Conservation (phyloP, 2,113 vertebrate genomes). For the Platycercus adscitus region DNA sequence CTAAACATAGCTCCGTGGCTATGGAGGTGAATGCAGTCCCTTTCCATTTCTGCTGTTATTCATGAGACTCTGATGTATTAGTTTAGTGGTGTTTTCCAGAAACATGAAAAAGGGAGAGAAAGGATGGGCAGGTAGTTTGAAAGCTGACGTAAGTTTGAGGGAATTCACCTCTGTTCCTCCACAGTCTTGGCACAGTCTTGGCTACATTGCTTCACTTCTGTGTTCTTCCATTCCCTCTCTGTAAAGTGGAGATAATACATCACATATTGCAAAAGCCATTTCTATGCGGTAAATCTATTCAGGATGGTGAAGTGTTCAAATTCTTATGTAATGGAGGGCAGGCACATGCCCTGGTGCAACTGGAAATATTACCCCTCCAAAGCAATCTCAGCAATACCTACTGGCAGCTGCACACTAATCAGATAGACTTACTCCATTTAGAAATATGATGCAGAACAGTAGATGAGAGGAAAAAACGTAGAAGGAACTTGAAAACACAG, state of each 20-base stretch:
- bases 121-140: background rate
- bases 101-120: background rate
- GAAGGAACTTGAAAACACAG: background rate
- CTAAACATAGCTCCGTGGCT: background rate
- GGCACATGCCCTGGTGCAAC: accelerated
- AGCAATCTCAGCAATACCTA: background rate
- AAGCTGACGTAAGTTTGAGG: background rate
- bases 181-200: background rate
- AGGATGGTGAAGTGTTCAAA: background rate
- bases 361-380: background rate
- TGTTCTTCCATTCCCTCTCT: background rate
- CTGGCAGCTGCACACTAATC: background rate
- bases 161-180: background rate
- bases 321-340: background rate
- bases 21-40: background rate
- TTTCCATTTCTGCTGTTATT: background rate
- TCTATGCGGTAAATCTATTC: background rate
- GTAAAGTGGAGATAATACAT: background rate
- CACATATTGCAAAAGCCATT: accelerated
- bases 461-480: background rate
- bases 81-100: background rate
- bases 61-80: background rate
- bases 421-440: background rate
- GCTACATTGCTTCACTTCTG: background rate
- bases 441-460: background rate